Evolutionary conservation across 2,113 vertebrate species (phyloP).

Genomic region (Neotoma lepida): DNA sequence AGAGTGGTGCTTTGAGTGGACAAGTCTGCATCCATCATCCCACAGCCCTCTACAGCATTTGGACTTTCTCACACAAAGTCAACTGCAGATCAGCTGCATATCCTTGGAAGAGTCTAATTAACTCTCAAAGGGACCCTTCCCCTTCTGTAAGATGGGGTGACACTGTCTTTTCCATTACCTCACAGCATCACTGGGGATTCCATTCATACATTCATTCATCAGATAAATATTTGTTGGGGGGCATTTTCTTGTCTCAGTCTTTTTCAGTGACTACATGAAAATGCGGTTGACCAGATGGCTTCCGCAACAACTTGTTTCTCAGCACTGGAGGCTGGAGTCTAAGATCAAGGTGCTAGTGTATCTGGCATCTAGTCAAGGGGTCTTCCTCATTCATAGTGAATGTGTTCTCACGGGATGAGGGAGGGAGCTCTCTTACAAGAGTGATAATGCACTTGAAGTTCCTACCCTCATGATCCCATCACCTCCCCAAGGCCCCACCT

Average conservation of each 20-base stretch:
- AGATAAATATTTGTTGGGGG: neutral
- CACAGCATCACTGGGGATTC: neutral
- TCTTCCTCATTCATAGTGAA: neutral
- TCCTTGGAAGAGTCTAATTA: neutral
- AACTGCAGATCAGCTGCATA: neutral
- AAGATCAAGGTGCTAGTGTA: rapidly evolving
- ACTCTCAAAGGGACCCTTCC: neutral
- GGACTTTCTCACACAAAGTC: neutral
- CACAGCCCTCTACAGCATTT: neutral
- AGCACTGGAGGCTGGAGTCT: neutral
- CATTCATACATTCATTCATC: neutral
- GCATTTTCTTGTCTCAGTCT: neutral
- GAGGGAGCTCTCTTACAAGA: no score
- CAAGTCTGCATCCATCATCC: neutral
- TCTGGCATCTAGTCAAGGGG: neutral
- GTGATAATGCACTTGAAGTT: no score
- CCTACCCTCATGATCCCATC: neutral
- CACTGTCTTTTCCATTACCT: rapidly evolving
- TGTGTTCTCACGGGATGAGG: neutral
- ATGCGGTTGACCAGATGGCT: rapidly evolving
- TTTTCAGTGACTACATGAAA: no score
- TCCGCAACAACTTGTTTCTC: neutral
- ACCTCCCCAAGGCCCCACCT: neutral
- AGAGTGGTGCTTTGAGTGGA: neutral
- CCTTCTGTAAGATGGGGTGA: rapidly evolving